phyloP scores from a whole-genome alignment of 2,797 vertebrate genomes.

The Sparidentex hasta region DNA sequence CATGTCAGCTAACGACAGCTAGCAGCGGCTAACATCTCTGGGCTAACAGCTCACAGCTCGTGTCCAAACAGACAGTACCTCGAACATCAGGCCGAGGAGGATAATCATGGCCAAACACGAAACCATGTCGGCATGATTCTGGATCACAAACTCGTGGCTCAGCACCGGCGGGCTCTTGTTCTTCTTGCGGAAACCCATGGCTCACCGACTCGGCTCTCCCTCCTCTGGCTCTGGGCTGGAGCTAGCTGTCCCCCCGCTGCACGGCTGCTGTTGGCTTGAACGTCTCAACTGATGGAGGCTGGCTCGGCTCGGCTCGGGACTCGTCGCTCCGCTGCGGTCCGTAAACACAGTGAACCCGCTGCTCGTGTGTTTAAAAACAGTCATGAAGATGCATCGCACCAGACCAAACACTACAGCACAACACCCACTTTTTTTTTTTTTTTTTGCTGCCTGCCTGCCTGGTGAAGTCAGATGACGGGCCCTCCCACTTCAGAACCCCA shows the following conservation, averaged over 20 bases:
- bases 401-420: conserved; percentile 56
- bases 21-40: conserved; percentile 61
- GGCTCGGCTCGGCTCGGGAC: background rate
- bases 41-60: conserved; percentile 45
- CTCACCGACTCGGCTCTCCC: conserved; percentile 46
- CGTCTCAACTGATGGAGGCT: conserved; percentile 42
- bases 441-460: conserved; percentile 29
- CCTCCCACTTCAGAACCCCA: conserved; percentile 71
- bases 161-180: conserved; percentile 86
- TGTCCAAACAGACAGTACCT: conserved; percentile 80
- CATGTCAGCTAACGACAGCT: conserved; percentile 69
- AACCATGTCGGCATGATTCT: conserved; percentile 87
- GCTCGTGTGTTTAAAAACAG: conserved; percentile 63
- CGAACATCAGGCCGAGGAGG: conserved; percentile 84
- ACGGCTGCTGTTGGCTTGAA: conserved; percentile 37
- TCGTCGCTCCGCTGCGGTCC: conserved; percentile 34
- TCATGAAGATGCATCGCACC: conserved; percentile 66
- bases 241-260: conserved; percentile 45
- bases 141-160: conserved; percentile 89
- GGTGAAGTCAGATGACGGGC: conserved; percentile 66
- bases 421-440: conserved; percentile 77
- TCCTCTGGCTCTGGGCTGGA: conserved; percentile 31
- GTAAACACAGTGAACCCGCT: conserved; percentile 47
- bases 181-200: conserved; percentile 89
- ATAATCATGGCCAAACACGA: conserved; percentile 84